Percentiles rank a stretch among this genome's conserved stretches.
phyloP scores from a whole-genome alignment of 2,888 invertebrate genomes.

The Aphrophora alni region DNA sequence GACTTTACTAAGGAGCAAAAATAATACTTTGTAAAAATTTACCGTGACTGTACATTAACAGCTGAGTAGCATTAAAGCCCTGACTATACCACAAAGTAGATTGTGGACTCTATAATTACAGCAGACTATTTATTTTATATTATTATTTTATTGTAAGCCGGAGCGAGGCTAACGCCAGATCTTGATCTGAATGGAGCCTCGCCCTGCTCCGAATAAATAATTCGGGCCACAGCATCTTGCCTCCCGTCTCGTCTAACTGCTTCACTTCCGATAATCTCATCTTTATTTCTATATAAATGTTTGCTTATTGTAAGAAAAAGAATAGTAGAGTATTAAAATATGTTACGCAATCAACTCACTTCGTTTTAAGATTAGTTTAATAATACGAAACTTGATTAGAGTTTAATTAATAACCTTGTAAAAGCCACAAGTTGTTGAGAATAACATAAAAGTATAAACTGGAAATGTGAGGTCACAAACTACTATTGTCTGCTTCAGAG shows the following conservation, averaged over 20 bases:
- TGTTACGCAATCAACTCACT: too few species aligned
- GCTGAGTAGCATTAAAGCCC: neutral
- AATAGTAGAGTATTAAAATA: too few species aligned
- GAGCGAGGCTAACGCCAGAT: constrained; percentile 2
- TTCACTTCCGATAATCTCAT: neutral
- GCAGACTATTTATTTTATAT: constrained; percentile 6
- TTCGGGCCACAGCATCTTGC: neutral
- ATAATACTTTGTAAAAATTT: neutral
- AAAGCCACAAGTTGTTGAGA: too few species aligned
- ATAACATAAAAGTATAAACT: too few species aligned
- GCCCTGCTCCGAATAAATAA: constrained; percentile 3
- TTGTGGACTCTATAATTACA: neutral
- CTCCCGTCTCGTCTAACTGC: neutral
- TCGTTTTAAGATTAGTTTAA: too few species aligned
- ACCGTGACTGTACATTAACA: neutral
- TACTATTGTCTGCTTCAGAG: too few species aligned
- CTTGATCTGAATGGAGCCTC: constrained; percentile 9
- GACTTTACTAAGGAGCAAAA: too few species aligned
- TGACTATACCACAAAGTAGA: neutral
- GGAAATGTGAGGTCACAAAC: too few species aligned
- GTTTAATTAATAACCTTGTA: too few species aligned
- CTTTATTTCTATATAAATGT: too few species aligned
- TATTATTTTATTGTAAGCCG: constrained; percentile 2
- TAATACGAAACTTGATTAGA: too few species aligned
- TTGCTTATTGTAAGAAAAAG: too few species aligned